Conservation (phyloP, 2,797 vertebrate species). For the Taeniopygia guttata region DNA sequence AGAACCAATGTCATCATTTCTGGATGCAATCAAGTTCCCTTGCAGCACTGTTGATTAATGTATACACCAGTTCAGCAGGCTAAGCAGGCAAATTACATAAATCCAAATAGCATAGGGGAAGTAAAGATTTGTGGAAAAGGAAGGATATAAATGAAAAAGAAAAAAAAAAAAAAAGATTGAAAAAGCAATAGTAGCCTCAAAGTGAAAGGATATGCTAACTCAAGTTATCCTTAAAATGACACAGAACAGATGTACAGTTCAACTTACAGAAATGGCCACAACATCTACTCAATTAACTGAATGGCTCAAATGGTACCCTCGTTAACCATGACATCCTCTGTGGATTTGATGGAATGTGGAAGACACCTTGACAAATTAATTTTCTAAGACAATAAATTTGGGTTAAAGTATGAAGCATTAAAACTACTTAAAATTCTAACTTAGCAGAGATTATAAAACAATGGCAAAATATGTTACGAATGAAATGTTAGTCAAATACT, state of each 20-base stretch:
- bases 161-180: neutral
- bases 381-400: neutral
- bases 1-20: neutral
- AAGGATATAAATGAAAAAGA: fast-evolving
- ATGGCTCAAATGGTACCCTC: neutral
- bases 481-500: neutral
- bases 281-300: neutral
- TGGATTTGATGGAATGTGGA: neutral
- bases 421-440: neutral
- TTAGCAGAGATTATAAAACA: neutral
- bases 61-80: neutral
- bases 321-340: neutral
- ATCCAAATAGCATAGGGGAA: neutral
- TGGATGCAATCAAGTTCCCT: neutral
- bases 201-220: neutral
- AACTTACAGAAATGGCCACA: neutral
- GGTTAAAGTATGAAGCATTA: neutral
- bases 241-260: neutral
- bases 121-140: neutral
- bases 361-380: neutral
- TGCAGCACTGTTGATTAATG: neutral
- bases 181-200: neutral
- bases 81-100: conserved; percentile 7
- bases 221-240: neutral
- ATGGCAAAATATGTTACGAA: neutral